Percentiles rank a stretch among this genome's conserved stretches.
Conservation (phyloP, 2,888 invertebrate genomes). For the Lasioglossum lativentre region DNA sequence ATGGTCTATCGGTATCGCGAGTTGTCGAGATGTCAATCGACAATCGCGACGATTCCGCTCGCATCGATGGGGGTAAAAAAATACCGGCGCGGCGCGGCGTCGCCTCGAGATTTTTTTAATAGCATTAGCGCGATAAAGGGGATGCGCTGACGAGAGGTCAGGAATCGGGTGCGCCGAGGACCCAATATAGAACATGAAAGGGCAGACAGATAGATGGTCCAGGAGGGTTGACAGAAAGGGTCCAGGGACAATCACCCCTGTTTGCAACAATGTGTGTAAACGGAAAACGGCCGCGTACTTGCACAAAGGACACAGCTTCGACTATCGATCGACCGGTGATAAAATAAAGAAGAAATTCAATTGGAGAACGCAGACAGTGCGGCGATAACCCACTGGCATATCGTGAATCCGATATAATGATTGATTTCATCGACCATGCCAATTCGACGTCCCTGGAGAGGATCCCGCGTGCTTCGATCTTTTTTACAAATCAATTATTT, state of each 20-base stretch:
- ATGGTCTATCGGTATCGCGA: background rate
- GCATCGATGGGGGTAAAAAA: background rate
- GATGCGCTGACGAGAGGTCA: constrained; percentile 53
- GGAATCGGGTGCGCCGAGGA: constrained; percentile 64
- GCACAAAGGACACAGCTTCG: constrained; percentile 24
- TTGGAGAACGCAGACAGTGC: constrained; percentile 1
- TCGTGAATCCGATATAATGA: constrained; percentile 2
- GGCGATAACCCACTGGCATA: background rate
- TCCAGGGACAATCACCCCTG: constrained; percentile 72
- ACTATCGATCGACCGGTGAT: constrained; percentile 44
- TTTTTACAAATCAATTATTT: constrained; percentile 6
- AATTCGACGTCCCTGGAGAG: background rate
- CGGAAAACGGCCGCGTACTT: constrained; percentile 51
- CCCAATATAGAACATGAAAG: constrained; percentile 69
- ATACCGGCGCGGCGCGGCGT: background rate
- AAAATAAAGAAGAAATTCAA: constrained; percentile 42
- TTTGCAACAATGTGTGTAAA: constrained; percentile 65
- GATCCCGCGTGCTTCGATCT: background rate
- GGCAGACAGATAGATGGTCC: constrained; percentile 71
- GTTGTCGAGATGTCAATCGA: background rate
- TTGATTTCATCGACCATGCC: background rate
- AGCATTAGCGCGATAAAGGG: constrained; percentile 18
- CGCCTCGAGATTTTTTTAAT: constrained; percentile 28
- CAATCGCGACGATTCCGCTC: background rate
- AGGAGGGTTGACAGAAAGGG: constrained; percentile 72